Conservation (phyloP, 2,888 invertebrate species). For the Matsumyia berberina region DNA sequence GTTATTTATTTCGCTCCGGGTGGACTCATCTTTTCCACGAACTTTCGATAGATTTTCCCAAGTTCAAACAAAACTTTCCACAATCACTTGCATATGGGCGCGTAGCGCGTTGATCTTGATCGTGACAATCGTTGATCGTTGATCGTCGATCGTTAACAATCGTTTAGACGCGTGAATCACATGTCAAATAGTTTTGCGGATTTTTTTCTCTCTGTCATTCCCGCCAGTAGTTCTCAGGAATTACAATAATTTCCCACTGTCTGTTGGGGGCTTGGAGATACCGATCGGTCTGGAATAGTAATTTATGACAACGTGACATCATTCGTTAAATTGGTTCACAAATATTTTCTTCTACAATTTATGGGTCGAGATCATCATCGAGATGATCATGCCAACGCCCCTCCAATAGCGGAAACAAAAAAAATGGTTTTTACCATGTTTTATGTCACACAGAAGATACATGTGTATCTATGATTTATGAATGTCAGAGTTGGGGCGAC, state of each 20-base stretch:
- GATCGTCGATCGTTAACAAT: constrained; percentile 32
- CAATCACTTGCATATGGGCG: constrained; percentile 14
- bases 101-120: constrained; percentile 20
- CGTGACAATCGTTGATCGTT: too few relatives aligned
- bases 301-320: constrained; percentile 68
- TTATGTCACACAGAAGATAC: constrained; percentile 42
- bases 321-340: constrained; percentile 67
- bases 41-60: constrained; percentile 2
- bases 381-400: constrained; percentile 11
- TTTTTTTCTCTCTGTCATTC: too few relatives aligned
- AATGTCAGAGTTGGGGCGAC: too few relatives aligned
- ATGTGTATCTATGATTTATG: constrained; percentile 45
- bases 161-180: constrained; percentile 15
- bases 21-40: neutral
- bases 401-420: constrained; percentile 5
- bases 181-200: constrained; percentile 1
- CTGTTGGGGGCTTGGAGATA: neutral
- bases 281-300: constrained; percentile 47
- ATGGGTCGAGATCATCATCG: constrained; percentile 37
- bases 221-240: constrained; percentile 8
- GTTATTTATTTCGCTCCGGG: neutral
- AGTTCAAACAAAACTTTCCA: constrained; percentile 28
- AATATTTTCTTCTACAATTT: constrained; percentile 46
- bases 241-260: constrained; percentile 9
- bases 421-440: neutral